A percentile compares a stretch with the other conserved stretches of the same genome.
Evolutionary conservation across 2,113 vertebrate species (phyloP).

Genomic region (Etheostoma cragini): DNA sequence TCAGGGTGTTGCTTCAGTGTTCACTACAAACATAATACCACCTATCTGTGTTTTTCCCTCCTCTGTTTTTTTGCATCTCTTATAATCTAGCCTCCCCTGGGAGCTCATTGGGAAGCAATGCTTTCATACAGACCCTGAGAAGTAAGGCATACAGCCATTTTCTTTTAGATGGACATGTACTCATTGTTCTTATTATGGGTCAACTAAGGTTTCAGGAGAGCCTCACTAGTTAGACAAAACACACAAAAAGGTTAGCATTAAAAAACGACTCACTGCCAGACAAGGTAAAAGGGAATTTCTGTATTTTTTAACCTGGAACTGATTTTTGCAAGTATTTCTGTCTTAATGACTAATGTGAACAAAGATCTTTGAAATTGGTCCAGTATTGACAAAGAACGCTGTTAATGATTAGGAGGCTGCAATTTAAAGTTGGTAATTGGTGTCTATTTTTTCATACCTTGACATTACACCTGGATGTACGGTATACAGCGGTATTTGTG

Average conservation of each 20-base stretch:
- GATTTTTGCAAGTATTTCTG: too few relatives aligned
- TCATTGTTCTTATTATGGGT: slow-evolving; percentile 52
- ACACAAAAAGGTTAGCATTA: slow-evolving; percentile 18
- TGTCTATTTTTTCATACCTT: too few relatives aligned
- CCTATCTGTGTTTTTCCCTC: slow-evolving; percentile 15
- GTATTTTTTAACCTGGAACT: too few relatives aligned
- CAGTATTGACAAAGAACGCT: too few relatives aligned
- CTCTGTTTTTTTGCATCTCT: slow-evolving; percentile 27
- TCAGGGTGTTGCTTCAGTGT: slow-evolving; percentile 9
- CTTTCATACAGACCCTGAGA: slow-evolving; percentile 27
- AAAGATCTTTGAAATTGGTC: too few relatives aligned
- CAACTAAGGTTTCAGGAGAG: slow-evolving; percentile 42
- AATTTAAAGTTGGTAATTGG: too few relatives aligned
- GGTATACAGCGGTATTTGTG: too few relatives aligned
- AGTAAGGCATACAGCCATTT: slow-evolving; percentile 40
- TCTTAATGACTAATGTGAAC: too few relatives aligned
- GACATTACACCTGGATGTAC: too few relatives aligned
- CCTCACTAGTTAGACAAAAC: background rate
- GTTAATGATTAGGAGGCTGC: too few relatives aligned
- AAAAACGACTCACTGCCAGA: slow-evolving; percentile 16
- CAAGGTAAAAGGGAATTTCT: background rate
- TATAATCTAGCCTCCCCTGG: slow-evolving; percentile 30
- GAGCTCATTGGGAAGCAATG: slow-evolving; percentile 56
- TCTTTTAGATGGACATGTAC: slow-evolving; percentile 47
- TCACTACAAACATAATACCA: slow-evolving; percentile 33